A percentile compares a stretch with the other conserved stretches of the same genome.
Evolutionary conservation across 1,140 invertebrate species (phyloP).

Genomic region (Eriosoma lanigerum): DNA sequence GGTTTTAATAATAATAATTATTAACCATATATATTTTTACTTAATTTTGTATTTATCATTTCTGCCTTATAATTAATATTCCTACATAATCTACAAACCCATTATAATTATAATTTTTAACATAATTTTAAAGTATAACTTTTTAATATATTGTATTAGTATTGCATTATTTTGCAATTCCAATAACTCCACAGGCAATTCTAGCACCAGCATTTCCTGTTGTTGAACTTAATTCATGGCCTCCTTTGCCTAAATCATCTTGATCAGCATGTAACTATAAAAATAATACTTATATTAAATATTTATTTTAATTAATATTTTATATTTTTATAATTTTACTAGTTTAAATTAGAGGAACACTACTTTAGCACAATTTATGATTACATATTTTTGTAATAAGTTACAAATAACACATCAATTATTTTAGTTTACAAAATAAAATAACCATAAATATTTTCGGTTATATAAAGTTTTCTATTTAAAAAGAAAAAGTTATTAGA

Average conservation of each 20-base stretch:
- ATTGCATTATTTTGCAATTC: conserved; percentile 65
- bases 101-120: neutral
- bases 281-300: neutral
- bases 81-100: neutral
- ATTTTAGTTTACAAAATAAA: too few relatives aligned
- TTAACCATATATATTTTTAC: neutral
- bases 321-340: too few relatives aligned
- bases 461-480: too few relatives aligned
- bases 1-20: too few relatives aligned
- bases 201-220: conserved; percentile 97
- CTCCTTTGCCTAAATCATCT: conserved; percentile 93
- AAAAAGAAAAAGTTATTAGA: too few relatives aligned
- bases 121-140: neutral
- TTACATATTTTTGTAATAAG: too few relatives aligned
- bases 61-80: neutral
- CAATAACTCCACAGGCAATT: conserved; percentile 96
- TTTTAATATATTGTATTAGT: neutral
- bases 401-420: too few relatives aligned
- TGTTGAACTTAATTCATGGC: conserved; percentile 88
- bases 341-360: too few relatives aligned
- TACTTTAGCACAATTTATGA: too few relatives aligned
- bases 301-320: neutral
- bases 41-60: conserved; percentile 1
- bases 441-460: too few relatives aligned
- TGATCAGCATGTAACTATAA: conserved; percentile 80